These are phyloP conservation scores for Coelogynopora nodosa DNA, from an alignment of 2,888 invertebrate genomes.

Conservation along the genomic window DNA sequence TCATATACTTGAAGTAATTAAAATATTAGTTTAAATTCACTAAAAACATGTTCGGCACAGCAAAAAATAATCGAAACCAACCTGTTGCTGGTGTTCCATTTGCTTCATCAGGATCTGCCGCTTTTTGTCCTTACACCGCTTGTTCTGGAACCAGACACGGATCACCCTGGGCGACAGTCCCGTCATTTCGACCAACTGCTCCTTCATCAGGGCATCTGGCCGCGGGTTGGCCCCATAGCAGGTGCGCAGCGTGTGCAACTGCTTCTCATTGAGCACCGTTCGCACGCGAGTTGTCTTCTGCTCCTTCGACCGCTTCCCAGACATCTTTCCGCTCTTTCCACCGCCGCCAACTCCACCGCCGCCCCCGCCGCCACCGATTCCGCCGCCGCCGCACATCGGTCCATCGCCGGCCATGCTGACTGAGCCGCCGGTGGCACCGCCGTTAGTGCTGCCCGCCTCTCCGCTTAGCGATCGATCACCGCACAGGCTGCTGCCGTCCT, in stretches of 20 bases:
- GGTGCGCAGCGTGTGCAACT: conserved; percentile 89
- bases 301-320: conserved; percentile 36
- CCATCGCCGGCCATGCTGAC: conserved; percentile 12
- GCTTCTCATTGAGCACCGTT: conserved; percentile 96
- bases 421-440: conserved; percentile 15
- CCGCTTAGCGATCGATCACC: conserved; percentile 11
- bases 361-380: background rate
- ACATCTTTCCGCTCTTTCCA: conserved; percentile 1
- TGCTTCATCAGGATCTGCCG: conserved; percentile 92
- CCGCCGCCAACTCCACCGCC: conserved; percentile 37
- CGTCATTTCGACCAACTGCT: conserved; percentile 98
- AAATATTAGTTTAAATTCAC: too few species aligned
- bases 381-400: background rate
- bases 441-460: conserved; percentile 17
- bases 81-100: conserved; percentile 84
- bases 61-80: too few species aligned
- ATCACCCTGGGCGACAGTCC: conserved; percentile 92
- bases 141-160: conserved; percentile 91
- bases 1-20: too few species aligned
- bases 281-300: conserved; percentile 62
- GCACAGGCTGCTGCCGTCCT: conserved; percentile 29
- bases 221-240: conserved; percentile 96
- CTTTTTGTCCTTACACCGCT: conserved; percentile 62
- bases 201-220: conserved; percentile 98
- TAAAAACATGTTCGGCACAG: too few species aligned